Evolutionary conservation across 2,888 invertebrate genomes (phyloP).

Genomic region (Cistogaster globosa): DNA sequence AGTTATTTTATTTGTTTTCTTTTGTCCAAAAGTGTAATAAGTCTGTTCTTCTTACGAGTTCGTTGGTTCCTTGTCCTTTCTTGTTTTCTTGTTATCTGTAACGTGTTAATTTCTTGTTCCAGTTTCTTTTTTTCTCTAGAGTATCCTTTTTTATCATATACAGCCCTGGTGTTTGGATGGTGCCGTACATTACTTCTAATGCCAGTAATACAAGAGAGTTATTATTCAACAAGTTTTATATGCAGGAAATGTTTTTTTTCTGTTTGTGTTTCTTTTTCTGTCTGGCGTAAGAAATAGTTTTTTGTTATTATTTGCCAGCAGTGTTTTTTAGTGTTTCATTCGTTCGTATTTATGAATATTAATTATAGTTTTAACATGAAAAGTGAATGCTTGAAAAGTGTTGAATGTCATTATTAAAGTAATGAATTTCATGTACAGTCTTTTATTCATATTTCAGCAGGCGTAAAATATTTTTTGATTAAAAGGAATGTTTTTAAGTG

Average conservation of each 20-base stretch:
- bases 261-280: not conserved
- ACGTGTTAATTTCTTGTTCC: slow-evolving; percentile 37
- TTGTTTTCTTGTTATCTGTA: slow-evolving; percentile 42
- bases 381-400: slow-evolving; percentile 22
- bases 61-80: slow-evolving; percentile 17
- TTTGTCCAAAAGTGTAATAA: slow-evolving; percentile 17
- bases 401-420: slow-evolving; percentile 28
- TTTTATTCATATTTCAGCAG: not conserved
- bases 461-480: too few species aligned
- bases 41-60: not conserved
- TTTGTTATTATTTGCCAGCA: not conserved
- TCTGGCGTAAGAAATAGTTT: slow-evolving; percentile 6
- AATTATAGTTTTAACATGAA: slow-evolving; percentile 41
- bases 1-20: not conserved
- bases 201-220: slow-evolving; percentile 37
- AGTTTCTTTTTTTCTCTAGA: not conserved
- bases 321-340: not conserved
- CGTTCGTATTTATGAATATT: slow-evolving; percentile 43
- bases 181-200: slow-evolving; percentile 27
- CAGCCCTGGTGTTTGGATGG: not conserved
- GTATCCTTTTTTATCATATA: slow-evolving; percentile 9
- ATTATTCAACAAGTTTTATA: slow-evolving; percentile 36
- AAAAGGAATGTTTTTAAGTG: too few species aligned
- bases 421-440: not conserved
- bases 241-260: slow-evolving; percentile 11